A percentile compares a stretch with the other conserved stretches of the same genome.
These are phyloP conservation scores for Atherix ibis DNA, from an alignment of 2,888 invertebrate genomes.

Conservation along the genomic window DNA sequence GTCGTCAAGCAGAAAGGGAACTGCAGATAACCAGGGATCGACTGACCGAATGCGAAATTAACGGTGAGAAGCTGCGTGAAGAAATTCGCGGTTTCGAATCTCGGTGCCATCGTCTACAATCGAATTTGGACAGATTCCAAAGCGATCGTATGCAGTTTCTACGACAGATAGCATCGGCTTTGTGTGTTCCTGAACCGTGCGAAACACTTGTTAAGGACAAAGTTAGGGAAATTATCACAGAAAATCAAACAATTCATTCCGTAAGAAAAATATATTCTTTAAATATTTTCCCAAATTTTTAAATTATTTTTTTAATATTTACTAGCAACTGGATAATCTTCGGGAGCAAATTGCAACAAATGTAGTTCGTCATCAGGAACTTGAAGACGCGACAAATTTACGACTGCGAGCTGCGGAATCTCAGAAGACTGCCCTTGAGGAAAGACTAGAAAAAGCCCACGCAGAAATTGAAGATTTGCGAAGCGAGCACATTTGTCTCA, in stretches of 20 bases:
- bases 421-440: constrained; percentile 56
- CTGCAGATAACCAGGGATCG: constrained; percentile 54
- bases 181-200: constrained; percentile 58
- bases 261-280: constrained; percentile 32
- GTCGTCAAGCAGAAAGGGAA: constrained; percentile 61
- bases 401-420: constrained; percentile 42
- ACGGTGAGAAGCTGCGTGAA: constrained; percentile 37
- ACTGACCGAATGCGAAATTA: constrained; percentile 55
- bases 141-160: constrained; percentile 30
- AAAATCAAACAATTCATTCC: constrained; percentile 59
- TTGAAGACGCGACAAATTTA: constrained; percentile 46
- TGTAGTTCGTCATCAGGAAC: constrained; percentile 44
- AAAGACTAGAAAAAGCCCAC: constrained; percentile 62
- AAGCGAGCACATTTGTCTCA: constrained; percentile 35
- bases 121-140: constrained; percentile 28
- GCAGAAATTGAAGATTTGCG: constrained; percentile 53
- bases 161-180: constrained; percentile 24
- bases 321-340: constrained; percentile 56
- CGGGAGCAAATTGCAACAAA: constrained; percentile 60
- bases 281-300: background rate
- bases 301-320: background rate
- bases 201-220: constrained; percentile 66
- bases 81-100: constrained; percentile 32
- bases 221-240: constrained; percentile 56
- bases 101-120: constrained; percentile 30